Evolutionary conservation across 2,888 invertebrate species (phyloP), one percentile per base, ranked within the genome.

Genomic region (Clusia tigrina): DNA sequence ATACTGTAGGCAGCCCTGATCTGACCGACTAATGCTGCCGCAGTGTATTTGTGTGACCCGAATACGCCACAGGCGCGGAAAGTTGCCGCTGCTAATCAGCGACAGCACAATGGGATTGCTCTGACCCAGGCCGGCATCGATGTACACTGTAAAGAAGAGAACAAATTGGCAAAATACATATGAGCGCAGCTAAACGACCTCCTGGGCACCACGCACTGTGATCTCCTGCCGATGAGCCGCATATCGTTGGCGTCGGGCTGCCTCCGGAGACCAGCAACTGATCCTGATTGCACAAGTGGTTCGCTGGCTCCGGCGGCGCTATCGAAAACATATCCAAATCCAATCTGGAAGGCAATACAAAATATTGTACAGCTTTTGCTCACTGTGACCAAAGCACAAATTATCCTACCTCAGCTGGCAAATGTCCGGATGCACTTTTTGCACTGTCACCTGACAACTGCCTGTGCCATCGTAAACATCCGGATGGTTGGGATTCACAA

Each of bases 191-290:
- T 1, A 12, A 22, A 1, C 15, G 10, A n/a, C n/a, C n/a, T n/a
- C n/a, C n/a, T n/a, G n/a, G n/a, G n/a, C n/a, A n/a, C 2, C 12
- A 71, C 73, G 69, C 83, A 94, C 94, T 91, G 81, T 95, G 95
- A 82, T 90, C 91, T 18, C 92, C 94, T 37, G 88, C 88, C 73
- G 93, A 93, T 55, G 85, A 85, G 9, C 95, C 95, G 74, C 95
- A 95, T 58, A 95, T 92, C 0, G 90, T 88, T 1, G 94, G 92
- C 0, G 91, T 88, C 0, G 92, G 90, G 77, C 89, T 91, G 0
- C 92, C 91, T 1, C 94, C 94, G 0, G 93, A 93, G 2, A 94
- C 90, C 38, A 94, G 90, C 73, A 95, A 91, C 76, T 94, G 94
- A 78, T 95, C 95, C 68, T 90, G 91, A 75, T 90, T 91, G 78